Evolutionary conservation across 1,140 invertebrate species (phyloP).

Genomic region (Lysiphlebus fabarum): DNA sequence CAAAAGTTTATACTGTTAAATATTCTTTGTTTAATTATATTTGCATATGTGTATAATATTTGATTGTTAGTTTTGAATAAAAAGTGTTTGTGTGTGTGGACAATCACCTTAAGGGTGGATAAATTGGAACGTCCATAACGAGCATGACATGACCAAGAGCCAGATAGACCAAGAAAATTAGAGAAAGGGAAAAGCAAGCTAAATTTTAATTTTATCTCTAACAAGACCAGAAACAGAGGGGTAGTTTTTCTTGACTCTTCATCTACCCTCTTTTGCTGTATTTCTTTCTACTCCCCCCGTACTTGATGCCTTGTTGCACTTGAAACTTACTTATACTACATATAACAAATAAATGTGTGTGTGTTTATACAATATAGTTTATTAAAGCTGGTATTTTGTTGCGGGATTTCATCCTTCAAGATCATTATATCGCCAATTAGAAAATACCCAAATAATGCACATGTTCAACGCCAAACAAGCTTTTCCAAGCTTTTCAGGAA

Average conservation of each 20-base stretch:
- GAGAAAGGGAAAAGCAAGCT: constrained; percentile 31
- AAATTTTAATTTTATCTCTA: constrained; percentile 54
- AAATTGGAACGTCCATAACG: constrained; percentile 38
- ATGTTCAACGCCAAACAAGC: constrained; percentile 55
- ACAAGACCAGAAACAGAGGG: constrained; percentile 45
- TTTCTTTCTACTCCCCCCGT: no score
- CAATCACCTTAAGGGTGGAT: constrained; percentile 18
- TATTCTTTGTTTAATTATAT: background rate
- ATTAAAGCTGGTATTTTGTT: no score
- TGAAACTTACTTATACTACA: constrained; percentile 40
- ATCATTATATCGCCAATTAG: constrained; percentile 59
- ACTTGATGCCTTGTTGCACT: constrained; percentile 42
- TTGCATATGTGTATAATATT: background rate
- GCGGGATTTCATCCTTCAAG: constrained; percentile 53
- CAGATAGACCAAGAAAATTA: constrained; percentile 26
- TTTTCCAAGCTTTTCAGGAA: constrained; percentile 40
- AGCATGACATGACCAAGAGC: constrained; percentile 25
- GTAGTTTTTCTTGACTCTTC: constrained; percentile 4
- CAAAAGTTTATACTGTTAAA: background rate
- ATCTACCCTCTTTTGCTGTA: background rate
- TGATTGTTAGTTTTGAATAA: background rate
- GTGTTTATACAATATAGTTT: no score
- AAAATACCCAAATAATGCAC: constrained; percentile 50
- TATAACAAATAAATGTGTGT: no score
- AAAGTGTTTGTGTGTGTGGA: background rate